Base-by-base conservation (phyloP, 1,140 invertebrate genomes). In the Delia radicum region DNA sequence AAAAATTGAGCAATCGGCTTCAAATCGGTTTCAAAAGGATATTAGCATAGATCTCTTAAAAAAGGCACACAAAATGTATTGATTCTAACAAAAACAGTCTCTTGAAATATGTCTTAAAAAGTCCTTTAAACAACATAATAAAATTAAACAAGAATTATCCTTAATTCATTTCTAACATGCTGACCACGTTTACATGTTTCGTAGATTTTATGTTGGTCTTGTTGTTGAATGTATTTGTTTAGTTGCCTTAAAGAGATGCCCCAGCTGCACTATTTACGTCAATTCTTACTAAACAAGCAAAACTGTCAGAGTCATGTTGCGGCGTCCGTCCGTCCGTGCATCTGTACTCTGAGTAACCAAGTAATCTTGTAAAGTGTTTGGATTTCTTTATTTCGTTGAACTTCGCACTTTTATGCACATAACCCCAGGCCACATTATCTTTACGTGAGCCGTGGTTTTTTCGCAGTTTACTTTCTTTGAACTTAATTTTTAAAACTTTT, bases 351-450 rank as follows among this genome's bases (percentile, higher is more conserved):
- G 24, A 13, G 65, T 69, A 69, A 21, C 31, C 31, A 37, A 33
- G 29, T 69, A 37, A 33, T 33, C 65, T 69, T 69, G 65, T 69
- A 69, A 69, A 69, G 65, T 69, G 65, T 69, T 69, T 31, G 65
- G 65, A 69, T 69, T 69, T 69, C 65, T 69, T 69, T 69, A 69
- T 69, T 69, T 31, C 65, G 65, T n/a, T 69, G 65, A 69, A 69
- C 65, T 69, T 69, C 65, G 65, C 65, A 37, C 65, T 69, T 69
- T 69, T 69, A 33, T 69, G 65, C 65, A 69, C 65, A 69, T 24
- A 69, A 69, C 65, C 65, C 37, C 65, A 69, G 65, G 65, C 65
- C 65, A 69, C 29, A 69, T 69, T 69, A 69, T 69, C 65, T 69
- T 33, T 31, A 69, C 65, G 65, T 69, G 65, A 31, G 31, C 65